A percentile compares a stretch with the other conserved stretches of the same genome.
phyloP scores from a whole-genome alignment of 2,113 vertebrate species.

The Eulemur macaco region DNA sequence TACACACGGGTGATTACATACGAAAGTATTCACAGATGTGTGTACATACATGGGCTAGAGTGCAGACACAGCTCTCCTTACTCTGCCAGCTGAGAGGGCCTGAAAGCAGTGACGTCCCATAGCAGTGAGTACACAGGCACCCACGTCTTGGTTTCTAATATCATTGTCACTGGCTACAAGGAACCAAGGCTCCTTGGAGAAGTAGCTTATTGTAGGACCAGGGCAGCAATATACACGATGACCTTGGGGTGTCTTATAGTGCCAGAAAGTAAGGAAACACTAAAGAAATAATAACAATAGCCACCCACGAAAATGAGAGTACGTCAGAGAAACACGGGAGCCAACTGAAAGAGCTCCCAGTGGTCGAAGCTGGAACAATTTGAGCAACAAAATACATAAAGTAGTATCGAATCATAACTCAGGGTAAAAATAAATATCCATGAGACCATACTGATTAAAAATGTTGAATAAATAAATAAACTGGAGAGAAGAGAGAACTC shows the following conservation, averaged over 20 bases:
- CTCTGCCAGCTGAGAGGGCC: background rate
- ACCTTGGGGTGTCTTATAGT: background rate
- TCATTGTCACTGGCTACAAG: background rate
- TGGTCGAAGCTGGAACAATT: background rate
- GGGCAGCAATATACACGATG: background rate
- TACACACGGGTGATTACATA: accelerated
- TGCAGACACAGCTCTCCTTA: accelerated
- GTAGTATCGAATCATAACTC: background rate
- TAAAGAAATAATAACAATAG: accelerated
- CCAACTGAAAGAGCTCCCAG: background rate
- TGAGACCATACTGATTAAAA: background rate
- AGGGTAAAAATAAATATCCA: background rate
- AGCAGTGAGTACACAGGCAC: accelerated
- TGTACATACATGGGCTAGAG: accelerated
- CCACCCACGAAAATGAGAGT: accelerated
- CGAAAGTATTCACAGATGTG: accelerated
- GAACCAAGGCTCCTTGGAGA: background rate
- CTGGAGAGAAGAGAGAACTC: background rate
- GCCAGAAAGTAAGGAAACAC: background rate
- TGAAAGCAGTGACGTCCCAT: accelerated
- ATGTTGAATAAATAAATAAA: background rate
- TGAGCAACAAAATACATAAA: background rate
- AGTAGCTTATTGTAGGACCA: accelerated
- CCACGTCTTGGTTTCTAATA: background rate
- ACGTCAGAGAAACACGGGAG: accelerated